Base-by-base conservation (phyloP, 2,888 invertebrate genomes). In the Therioaphis trifolii region DNA sequence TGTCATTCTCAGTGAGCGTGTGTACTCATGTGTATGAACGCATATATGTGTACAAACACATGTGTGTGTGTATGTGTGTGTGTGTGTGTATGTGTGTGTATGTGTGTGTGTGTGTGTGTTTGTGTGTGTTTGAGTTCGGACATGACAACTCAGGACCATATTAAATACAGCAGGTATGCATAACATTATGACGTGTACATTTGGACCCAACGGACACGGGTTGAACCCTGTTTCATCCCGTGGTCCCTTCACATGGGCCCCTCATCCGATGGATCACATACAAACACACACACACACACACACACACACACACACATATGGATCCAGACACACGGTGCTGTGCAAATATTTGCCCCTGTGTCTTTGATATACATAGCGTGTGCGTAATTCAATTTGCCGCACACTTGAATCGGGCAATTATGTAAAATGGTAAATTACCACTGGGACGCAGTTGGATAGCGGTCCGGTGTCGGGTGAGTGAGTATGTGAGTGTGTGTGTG, bases 381-480 rank as follows among this genome's bases (percentile, higher is more conserved):
- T 12, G 27, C 43, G 43, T 43, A 43, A 75, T 75, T 75, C 43
- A 75, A 75, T 75, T 75, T 75, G 18, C 55, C 58, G 58, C 75
- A 61, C 75, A 61, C 75, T 58, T 43, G 61, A 43, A 43, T 24
- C 43, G 58, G 61, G 24, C 75, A 61, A 61, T 75, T 75, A 61
- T 61, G 75, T 18, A 27, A 75, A 75, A 75, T 43, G 43, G 55
- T 75, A 61, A 75, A 75, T 75, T 75, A 75, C 75, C 75, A 43
- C 1, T n/a, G 75, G 75, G 24, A 55, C 49, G 4, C 27, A 46
- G 69, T 46, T 24, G n/a, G n/a, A n/a, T n/a, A n/a, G n/a, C 18
- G 27, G 49, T 27, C 49, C 69, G 71, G 12, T 12, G 29, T n/a
- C n/a, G n/a, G n/a, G n/a, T n/a, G n/a, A n/a, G n/a, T n/a, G n/a